Base-by-base conservation (phyloP, 1,140 invertebrate genomes). In the Drosophila malerkotliana region DNA sequence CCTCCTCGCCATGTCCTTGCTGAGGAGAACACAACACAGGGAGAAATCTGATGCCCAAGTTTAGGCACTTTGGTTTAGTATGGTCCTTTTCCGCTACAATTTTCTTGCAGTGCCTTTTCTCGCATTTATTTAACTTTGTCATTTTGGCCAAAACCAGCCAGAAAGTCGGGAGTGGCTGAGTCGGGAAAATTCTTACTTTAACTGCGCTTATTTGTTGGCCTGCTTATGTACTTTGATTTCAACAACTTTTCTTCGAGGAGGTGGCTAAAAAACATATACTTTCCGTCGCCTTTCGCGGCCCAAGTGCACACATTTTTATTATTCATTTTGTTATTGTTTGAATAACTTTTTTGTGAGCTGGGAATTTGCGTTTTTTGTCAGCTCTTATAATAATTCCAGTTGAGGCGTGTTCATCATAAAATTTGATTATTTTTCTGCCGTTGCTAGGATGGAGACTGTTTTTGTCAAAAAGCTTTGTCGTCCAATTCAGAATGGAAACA, bases 161-260 rank as follows among this genome's bases (percentile, higher is more conserved):
- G 6, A 44, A 37, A 37, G 9, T n/a, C n/a, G n/a, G n/a, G n/a
- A n/a, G n/a, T 37, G 34, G 49, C 26, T 14, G 28, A 34, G 28
- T 18, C 18, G 64, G 39, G 41, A 69, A 57, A 56, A 69, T 75
- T 58, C 51, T 32, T 76, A 52, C 56, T 76, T 76, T 72, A 73
- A 62, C 68, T 62, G 68, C 37, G 68, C 52, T 73, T 73, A 73
- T 74, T 74, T 64, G 71, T 74, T 74, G 39, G 55, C 49, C 67
- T 61, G 71, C 72, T 74, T 74, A 66, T 54, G 72, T 75, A 75
- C 72, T 75, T 75, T 75, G 72, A 75, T 75, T 75, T 75, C 71
- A 75, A 58, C 53, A 75, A 75, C 72, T 75, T 75, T 75, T 48
- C 48, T 10, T 47, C 9, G 18, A 47, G 15, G 18, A 9, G 18